Conservation (phyloP, 1,140 invertebrate species). For the Pseudachorutes palmiensis region DNA sequence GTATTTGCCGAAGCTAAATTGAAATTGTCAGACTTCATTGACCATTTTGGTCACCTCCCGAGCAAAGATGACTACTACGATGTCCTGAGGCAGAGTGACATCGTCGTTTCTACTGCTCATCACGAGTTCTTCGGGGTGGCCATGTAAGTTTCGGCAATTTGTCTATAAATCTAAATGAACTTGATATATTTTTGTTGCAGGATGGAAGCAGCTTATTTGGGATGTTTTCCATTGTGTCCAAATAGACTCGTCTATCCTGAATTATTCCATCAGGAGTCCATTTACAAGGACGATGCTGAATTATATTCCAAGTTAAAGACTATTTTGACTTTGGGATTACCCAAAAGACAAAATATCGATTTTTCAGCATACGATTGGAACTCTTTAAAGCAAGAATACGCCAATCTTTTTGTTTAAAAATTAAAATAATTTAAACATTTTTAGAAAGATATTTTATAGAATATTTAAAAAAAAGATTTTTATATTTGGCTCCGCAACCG, state of each 20-base stretch:
- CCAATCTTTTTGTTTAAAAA: neutral
- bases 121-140: constrained; percentile 71
- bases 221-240: constrained; percentile 61
- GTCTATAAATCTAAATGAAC: constrained; percentile 17
- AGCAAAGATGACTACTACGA: constrained; percentile 53
- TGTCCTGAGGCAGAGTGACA: constrained; percentile 50
- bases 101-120: constrained; percentile 62
- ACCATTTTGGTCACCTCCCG: constrained; percentile 54
- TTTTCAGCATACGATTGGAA: neutral
- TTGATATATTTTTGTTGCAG: constrained; percentile 42
- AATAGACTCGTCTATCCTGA: constrained; percentile 65
- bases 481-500: too few relatives aligned
- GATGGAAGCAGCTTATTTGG: constrained; percentile 58
- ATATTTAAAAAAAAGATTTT: too few relatives aligned
- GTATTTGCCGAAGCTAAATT: constrained; percentile 49
- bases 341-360: neutral
- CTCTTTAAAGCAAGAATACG: neutral
- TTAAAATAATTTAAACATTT: neutral
- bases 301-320: constrained; percentile 48
- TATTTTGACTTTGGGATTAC: constrained; percentile 38
- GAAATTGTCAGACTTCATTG: constrained; percentile 49
- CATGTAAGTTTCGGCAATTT: constrained; percentile 47
- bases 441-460: too few relatives aligned
- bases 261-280: constrained; percentile 55
- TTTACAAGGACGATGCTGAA: constrained; percentile 52